Evolutionary conservation across 2,113 vertebrate genomes (phyloP).

Genomic region (Nettapus auritus): DNA sequence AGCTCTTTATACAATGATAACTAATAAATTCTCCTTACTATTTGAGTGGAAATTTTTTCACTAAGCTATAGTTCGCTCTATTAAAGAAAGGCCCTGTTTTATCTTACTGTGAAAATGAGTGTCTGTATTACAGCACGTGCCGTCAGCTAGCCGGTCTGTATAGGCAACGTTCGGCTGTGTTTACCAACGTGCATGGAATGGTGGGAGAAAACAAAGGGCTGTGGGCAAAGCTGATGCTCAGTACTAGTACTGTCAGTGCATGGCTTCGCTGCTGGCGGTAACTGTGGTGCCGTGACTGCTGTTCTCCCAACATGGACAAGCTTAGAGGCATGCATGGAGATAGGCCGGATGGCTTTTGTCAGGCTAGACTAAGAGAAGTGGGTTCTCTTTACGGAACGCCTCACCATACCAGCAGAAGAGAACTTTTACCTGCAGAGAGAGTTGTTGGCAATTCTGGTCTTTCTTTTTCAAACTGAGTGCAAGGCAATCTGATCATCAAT

Average conservation of each 20-base stretch:
- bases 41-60: neutral
- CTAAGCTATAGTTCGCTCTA: neutral
- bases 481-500: neutral
- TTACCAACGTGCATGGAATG: neutral
- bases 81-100: neutral
- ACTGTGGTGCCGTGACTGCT: neutral
- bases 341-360: neutral
- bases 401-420: neutral
- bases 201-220: neutral
- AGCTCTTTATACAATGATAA: neutral
- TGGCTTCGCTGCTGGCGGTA: rapidly evolving
- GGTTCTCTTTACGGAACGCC: neutral
- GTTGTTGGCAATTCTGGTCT: neutral
- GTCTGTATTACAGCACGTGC: neutral
- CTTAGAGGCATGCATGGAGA: too few species aligned
- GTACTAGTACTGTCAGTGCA: neutral
- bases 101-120: neutral
- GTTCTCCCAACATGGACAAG: neutral
- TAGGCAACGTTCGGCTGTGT: neutral
- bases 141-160: neutral
- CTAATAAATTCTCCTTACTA: neutral
- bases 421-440: neutral
- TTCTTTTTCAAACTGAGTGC: neutral
- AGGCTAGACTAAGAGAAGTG: neutral
- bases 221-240: neutral